Evolutionary conservation across 2,797 vertebrate species (phyloP).

Genomic region (Acropternis orthonyx): DNA sequence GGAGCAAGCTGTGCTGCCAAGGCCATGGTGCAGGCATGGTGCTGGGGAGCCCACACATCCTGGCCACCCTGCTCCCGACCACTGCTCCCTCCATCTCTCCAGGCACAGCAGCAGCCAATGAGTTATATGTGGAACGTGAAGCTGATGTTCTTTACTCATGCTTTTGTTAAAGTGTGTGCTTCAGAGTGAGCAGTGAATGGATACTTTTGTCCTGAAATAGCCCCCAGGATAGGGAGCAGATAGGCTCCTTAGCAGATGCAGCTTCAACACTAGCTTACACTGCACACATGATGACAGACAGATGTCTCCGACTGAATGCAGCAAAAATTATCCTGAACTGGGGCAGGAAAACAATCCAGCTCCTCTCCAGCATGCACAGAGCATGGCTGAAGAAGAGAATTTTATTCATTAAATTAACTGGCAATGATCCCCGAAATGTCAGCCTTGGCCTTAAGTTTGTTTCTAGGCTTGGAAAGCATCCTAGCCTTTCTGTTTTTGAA

Average conservation of each 20-base stretch:
- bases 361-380: not conserved
- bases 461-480: conserved; percentile 23
- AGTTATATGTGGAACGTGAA: not conserved
- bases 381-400: not conserved
- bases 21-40: fast-evolving
- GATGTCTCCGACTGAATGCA: conserved; percentile 60
- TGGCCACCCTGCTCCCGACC: fast-evolving
- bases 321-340: conserved; percentile 43
- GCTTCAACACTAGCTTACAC: conserved; percentile 40
- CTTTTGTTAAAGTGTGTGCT: conserved; percentile 28
- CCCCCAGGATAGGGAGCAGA: not conserved
- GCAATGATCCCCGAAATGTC: conserved; percentile 22
- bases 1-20: not conserved
- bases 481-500: not conserved
- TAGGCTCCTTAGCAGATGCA: conserved; percentile 43
- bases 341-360: conserved; percentile 12
- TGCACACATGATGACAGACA: conserved; percentile 50
- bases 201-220: conserved; percentile 47
- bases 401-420: conserved; percentile 63
- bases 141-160: not conserved
- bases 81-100: not conserved
- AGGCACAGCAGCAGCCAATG: fast-evolving
- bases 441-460: conserved; percentile 32
- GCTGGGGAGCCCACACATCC: not conserved
- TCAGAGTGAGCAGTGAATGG: conserved; percentile 23